Conservation (phyloP, 2,888 invertebrate species). For the Drosophila colorata region DNA sequence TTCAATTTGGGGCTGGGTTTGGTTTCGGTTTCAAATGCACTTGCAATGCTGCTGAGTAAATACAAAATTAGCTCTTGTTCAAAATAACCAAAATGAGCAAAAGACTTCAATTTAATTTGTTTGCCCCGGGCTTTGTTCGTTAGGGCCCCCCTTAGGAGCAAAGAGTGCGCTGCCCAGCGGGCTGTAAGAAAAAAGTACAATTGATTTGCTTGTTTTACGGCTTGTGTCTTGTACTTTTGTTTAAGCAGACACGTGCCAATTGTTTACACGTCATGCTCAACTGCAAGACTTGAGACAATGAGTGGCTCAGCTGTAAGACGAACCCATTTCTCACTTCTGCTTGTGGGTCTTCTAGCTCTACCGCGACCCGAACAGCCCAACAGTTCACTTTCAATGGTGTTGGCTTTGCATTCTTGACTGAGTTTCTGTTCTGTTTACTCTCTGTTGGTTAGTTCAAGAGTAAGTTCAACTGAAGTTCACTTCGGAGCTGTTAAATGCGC, state of each 20-base stretch:
- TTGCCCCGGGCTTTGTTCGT: background rate
- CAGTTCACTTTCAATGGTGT: slow-evolving; percentile 55
- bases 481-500: background rate
- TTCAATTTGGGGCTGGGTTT: slow-evolving; percentile 16
- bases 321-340: slow-evolving; percentile 46
- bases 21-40: slow-evolving; percentile 44
- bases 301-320: slow-evolving; percentile 45
- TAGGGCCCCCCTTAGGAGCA: background rate
- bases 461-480: slow-evolving; percentile 17
- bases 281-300: slow-evolving; percentile 37
- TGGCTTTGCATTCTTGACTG: slow-evolving; percentile 31
- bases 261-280: slow-evolving; percentile 42
- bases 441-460: slow-evolving; percentile 10
- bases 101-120: slow-evolving; percentile 4
- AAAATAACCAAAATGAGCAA: slow-evolving; percentile 5
- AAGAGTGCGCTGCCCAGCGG: slow-evolving; percentile 13
- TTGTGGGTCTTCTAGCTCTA: slow-evolving; percentile 68
- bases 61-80: slow-evolving; percentile 12
- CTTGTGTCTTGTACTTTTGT: slow-evolving; percentile 7
- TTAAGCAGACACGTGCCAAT: slow-evolving; percentile 56
- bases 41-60: slow-evolving; percentile 35
- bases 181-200: slow-evolving; percentile 30
- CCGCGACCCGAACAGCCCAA: slow-evolving; percentile 29
- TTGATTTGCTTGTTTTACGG: slow-evolving; percentile 37
- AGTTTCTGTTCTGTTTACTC: slow-evolving; percentile 9